Evolutionary conservation across 2,888 invertebrate species (phyloP).

Genomic region (Fragum fragum): DNA sequence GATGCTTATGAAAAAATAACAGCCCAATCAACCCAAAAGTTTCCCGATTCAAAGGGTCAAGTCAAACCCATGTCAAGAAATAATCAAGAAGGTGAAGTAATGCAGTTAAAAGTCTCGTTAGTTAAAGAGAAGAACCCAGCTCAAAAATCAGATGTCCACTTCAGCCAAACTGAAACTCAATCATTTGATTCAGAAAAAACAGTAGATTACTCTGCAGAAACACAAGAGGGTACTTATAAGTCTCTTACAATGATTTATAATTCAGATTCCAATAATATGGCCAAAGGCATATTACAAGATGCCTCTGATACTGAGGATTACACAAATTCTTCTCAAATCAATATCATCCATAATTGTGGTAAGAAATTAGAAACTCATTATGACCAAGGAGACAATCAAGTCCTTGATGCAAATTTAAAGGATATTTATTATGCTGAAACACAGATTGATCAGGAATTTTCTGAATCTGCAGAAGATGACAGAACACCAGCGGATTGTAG

Average conservation of each 20-base stretch:
- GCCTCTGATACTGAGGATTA: background rate
- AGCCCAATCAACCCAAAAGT: background rate
- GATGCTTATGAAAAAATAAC: background rate
- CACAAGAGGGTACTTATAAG: background rate
- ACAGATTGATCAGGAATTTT: background rate
- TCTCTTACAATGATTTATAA: background rate
- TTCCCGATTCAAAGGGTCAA: background rate
- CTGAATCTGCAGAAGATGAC: background rate
- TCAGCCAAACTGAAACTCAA: background rate
- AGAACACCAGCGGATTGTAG: background rate
- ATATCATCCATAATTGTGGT: background rate
- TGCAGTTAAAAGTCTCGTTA: too few species aligned
- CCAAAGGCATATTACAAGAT: background rate
- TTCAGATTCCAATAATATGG: background rate
- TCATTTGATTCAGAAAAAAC: slow-evolving; percentile 1
- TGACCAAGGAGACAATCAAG: background rate
- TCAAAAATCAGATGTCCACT: too few species aligned
- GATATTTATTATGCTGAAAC: background rate
- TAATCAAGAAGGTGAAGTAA: too few species aligned
- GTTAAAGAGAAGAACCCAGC: too few species aligned
- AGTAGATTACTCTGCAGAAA: background rate
- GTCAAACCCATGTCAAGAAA: too few species aligned
- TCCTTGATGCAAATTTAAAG: background rate
- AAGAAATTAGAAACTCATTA: background rate
- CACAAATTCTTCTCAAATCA: background rate